A percentile compares a stretch with the other conserved stretches of the same genome.
Conservation (phyloP, 2,888 invertebrate species). For the Ctena decussata region DNA sequence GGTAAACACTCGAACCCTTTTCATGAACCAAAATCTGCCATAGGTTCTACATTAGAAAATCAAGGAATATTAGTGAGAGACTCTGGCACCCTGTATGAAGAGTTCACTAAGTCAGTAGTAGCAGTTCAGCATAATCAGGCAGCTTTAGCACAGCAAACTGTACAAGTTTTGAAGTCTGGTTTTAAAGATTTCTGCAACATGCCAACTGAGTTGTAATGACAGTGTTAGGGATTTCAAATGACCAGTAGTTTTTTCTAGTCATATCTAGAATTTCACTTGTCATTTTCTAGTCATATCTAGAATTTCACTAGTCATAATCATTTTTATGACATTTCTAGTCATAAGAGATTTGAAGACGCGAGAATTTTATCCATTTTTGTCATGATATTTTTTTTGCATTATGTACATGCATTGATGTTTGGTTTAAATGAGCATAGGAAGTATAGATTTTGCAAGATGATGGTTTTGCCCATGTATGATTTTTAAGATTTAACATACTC, state of each 20-base stretch:
- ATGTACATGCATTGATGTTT: no score
- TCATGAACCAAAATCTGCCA: background rate
- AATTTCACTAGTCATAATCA: background rate
- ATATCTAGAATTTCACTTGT: background rate
- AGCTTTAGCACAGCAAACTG: background rate
- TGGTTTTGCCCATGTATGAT: no score
- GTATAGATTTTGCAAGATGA: no score
- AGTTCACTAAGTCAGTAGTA: background rate
- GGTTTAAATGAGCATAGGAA: no score
- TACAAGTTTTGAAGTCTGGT: background rate
- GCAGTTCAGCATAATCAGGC: background rate
- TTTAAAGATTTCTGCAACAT: background rate
- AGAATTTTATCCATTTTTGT: no score
- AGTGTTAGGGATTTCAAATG: no score
- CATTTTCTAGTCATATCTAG: background rate
- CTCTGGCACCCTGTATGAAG: background rate
- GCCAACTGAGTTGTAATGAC: no score
- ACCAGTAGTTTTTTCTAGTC: constrained; percentile 1
- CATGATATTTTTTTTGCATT: no score
- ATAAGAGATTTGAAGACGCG: background rate
- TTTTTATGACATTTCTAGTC: constrained; percentile 1
- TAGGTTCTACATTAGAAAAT: background rate
- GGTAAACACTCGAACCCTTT: background rate
- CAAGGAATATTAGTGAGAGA: background rate
- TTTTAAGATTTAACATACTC: no score